Conservation (phyloP, 30 jellyfish, hydroid and myxozoan species). For the Aurelia sp. region DNA sequence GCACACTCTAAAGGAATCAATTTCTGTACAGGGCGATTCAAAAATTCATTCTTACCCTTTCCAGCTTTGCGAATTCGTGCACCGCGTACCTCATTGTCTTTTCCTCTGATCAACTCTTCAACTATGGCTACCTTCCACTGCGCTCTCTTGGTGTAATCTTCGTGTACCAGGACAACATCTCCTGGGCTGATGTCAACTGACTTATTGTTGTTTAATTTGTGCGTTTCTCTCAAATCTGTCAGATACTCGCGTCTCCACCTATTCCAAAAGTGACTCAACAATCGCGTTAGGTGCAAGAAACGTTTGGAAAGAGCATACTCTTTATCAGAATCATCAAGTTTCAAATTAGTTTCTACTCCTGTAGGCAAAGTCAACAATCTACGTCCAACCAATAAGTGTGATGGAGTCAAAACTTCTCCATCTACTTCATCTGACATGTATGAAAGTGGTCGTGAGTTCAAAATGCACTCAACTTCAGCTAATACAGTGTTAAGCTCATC, state of each 20-base stretch:
- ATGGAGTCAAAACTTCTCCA: conserved; percentile 32
- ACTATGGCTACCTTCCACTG: conserved; percentile 48
- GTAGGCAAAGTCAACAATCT: conserved; percentile 5
- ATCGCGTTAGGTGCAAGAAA: conserved; percentile 16
- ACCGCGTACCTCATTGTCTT: conserved; percentile 37
- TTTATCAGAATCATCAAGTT: background rate
- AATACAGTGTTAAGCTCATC: conserved; percentile 4
- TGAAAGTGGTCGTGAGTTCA: conserved; percentile 42
- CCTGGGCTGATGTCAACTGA: conserved; percentile 1
- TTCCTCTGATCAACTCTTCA: conserved; percentile 52
- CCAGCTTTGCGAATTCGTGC: conserved; percentile 52
- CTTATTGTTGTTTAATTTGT: conserved; percentile 5
- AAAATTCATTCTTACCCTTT: conserved; percentile 42
- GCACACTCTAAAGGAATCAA: conserved; percentile 61
- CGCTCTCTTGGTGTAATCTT: conserved; percentile 20
- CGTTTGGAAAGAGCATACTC: conserved; percentile 4
- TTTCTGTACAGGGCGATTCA: conserved; percentile 52
- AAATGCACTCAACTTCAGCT: conserved; percentile 17
- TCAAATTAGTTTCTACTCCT: background rate
- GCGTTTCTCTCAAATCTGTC: conserved; percentile 26
- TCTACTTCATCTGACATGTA: conserved; percentile 32
- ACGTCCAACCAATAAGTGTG: conserved; percentile 11
- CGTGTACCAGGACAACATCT: conserved; percentile 51
- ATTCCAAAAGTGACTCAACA: conserved; percentile 33
- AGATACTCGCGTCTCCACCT: conserved; percentile 49